Evolutionary conservation across 2,888 invertebrate species (phyloP), one percentile per base, ranked within the genome.

Genomic region (Drosophila cognata): DNA sequence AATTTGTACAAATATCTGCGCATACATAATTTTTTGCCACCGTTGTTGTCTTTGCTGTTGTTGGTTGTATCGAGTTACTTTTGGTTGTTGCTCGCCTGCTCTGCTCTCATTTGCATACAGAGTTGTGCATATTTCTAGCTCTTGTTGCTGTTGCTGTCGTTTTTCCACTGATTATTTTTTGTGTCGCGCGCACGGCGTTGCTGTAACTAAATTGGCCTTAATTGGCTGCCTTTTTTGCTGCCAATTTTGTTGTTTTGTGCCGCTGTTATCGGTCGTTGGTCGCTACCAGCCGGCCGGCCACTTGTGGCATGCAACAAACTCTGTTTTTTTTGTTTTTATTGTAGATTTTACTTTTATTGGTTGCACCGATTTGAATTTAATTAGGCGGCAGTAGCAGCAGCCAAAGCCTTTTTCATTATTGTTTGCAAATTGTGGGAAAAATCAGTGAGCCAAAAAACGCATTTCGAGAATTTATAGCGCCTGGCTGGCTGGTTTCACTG

Each of bases 351-450:
- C 69, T 73, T 84, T 84, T 79, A 72, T 86, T 82, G 72, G 73
- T 60, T 71, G 69, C 71, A 77, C 72, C 77, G 77, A 81, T 84
- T 84, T 81, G 71, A 79, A 85, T 84, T 84, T 84, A 84, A 84
- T 84, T 84, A 84, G 82, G 70, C 82, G 61, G 73, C 68, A 69
- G 60, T 58, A 36, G 25, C 55, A 76, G 68, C 82, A 65, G 72
- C 69, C 56, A 56, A 56, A 69, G 57, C 66, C 68, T 72, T 79
- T 88, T 85, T 82, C 75, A 88, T 88, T 86, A 88, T 89, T 86
- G 87, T 90, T 90, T 86, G 89, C 89, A 90, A 90, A 88, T 90
- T 90, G 87, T 88, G 87, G 87, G 87, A 88, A 88, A 89, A 90
- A 82, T 82, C 77, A 78, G 68, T 77, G 74, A 77, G 77, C 73